Evolutionary conservation across 2,113 vertebrate species (phyloP).

Genomic region (Cacatua alba): DNA sequence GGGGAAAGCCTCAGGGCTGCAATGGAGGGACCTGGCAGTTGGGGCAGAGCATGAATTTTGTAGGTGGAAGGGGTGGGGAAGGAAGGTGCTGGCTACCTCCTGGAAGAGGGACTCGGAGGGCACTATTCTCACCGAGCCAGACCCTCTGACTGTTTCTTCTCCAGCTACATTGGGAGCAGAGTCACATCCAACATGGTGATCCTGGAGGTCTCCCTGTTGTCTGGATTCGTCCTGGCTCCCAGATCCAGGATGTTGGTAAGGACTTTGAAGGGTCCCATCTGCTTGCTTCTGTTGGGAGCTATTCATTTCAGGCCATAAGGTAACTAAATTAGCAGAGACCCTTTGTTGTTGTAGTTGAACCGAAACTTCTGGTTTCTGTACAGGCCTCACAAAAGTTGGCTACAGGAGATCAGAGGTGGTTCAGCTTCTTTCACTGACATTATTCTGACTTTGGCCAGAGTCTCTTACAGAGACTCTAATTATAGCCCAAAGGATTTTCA

Average conservation of each 20-base stretch:
- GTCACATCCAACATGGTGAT: conserved; percentile 72
- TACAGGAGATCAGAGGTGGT: not conserved
- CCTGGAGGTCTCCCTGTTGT: conserved; percentile 66
- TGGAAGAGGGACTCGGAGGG: not conserved
- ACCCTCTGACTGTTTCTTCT: not conserved
- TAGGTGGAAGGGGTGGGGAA: not conserved
- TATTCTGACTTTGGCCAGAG: not conserved
- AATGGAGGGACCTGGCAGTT: fast-evolving
- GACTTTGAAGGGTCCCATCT: not conserved
- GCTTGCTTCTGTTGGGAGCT: not conserved
- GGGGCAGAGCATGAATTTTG: not conserved
- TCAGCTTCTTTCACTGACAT: not conserved
- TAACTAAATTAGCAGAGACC: not conserved
- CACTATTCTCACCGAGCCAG: not conserved
- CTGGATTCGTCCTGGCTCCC: conserved; percentile 28
- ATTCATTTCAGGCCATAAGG: not conserved
- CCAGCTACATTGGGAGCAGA: conserved; percentile 62
- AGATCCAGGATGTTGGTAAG: conserved; percentile 51
- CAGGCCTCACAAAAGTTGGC: not conserved
- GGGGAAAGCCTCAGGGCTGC: not conserved
- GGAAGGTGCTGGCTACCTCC: not conserved
- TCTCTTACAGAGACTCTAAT: not conserved
- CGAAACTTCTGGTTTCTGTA: not conserved
- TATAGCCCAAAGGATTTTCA: not conserved
- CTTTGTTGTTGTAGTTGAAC: not conserved